phyloP scores from a whole-genome alignment of 2,888 invertebrate species.

The Seira sanloemensis region DNA sequence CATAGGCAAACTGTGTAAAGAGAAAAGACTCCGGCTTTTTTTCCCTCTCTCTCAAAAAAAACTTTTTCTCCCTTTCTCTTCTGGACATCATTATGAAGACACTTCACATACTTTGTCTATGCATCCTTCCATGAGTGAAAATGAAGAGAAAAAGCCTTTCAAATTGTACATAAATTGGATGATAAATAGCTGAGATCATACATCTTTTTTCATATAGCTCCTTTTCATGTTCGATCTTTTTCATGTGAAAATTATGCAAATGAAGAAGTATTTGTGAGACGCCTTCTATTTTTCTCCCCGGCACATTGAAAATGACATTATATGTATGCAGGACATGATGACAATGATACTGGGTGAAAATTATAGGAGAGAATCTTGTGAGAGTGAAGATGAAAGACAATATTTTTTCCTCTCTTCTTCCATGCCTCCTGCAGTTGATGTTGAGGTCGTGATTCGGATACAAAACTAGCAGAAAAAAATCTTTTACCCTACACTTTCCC shows the following conservation, averaged over 20 bases:
- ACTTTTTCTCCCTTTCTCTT: not conserved
- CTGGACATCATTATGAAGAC: not conserved
- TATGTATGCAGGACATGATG: not conserved
- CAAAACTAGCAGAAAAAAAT: too few species aligned
- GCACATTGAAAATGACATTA: not conserved
- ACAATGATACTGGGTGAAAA: not conserved
- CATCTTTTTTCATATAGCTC: too few species aligned
- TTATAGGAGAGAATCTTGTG: not conserved
- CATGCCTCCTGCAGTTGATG: conserved; percentile 30
- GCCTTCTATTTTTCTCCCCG: not conserved
- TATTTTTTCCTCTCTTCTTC: conserved; percentile 2
- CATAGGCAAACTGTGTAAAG: not conserved
- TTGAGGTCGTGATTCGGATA: conserved; percentile 22
- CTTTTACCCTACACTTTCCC: too few species aligned
- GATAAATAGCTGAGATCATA: conserved; percentile 52
- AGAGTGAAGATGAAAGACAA: not conserved
- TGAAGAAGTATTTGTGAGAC: conserved; percentile 7
- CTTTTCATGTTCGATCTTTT: conserved; percentile 27
- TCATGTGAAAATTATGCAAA: conserved; percentile 58
- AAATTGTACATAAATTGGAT: conserved; percentile 7
- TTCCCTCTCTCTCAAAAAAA: not conserved
- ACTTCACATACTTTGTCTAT: not conserved
- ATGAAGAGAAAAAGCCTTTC: not conserved
- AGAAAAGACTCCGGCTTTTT: too few species aligned
- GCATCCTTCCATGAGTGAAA: not conserved